phyloP scores from a whole-genome alignment of 2,797 vertebrate species.

The Argentina silus region DNA sequence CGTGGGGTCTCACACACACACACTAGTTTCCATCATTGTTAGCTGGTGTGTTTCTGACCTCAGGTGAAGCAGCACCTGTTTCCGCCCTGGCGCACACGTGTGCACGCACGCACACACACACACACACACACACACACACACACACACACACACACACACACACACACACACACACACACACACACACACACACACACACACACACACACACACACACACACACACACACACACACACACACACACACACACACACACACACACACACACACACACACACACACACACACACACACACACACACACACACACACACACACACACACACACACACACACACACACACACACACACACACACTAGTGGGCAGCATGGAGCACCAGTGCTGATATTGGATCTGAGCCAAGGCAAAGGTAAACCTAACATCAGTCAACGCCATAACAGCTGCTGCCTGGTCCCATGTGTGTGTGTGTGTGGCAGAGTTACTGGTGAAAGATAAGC shows the following conservation, averaged over 20 bases:
- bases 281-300: neutral
- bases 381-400: too few relatives aligned
- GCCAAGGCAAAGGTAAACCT: too few relatives aligned
- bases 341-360: too few relatives aligned
- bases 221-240: neutral
- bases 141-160: neutral
- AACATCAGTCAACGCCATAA: too few relatives aligned
- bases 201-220: neutral
- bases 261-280: too few relatives aligned
- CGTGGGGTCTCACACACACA: neutral
- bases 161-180: neutral
- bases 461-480: too few relatives aligned
- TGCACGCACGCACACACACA: neutral
- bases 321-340: too few relatives aligned
- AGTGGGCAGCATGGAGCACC: too few relatives aligned
- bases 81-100: neutral
- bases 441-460: too few relatives aligned
- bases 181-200: neutral
- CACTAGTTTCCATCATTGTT: neutral
- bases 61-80: neutral
- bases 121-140: neutral
- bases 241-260: neutral
- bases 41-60: neutral
- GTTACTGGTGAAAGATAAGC: too few relatives aligned
- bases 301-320: neutral